Percentiles rank a stretch among this genome's conserved stretches.
These are phyloP conservation scores for Morus bassanus DNA, from an alignment of 2,797 vertebrate genomes.

Conservation along the genomic window DNA sequence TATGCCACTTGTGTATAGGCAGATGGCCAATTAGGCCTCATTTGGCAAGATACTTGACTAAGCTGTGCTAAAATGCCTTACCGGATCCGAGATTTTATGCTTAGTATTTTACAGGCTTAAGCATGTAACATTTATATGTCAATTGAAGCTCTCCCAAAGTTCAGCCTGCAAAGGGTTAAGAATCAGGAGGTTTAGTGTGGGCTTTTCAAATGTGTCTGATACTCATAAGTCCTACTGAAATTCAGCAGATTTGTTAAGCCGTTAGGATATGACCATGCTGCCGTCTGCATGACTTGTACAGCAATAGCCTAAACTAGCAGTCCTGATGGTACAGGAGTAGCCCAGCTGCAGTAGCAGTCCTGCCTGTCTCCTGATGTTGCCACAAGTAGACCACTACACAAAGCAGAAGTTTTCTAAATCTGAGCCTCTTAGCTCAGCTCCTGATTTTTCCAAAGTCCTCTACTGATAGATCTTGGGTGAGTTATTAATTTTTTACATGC, in stretches of 20 bases:
- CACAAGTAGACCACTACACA: neutral
- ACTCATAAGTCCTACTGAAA: neutral
- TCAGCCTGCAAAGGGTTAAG: neutral
- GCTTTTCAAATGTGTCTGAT: neutral
- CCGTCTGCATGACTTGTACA: neutral
- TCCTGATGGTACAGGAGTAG: neutral
- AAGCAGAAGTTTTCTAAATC: neutral
- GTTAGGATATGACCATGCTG: no score
- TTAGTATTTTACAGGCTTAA: neutral
- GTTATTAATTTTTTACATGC: neutral
- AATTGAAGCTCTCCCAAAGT: neutral
- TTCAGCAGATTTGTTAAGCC: neutral
- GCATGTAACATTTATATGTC: neutral
- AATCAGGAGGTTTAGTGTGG: neutral
- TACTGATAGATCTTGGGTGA: neutral
- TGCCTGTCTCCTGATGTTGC: neutral
- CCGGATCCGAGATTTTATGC: neutral
- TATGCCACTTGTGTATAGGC: fast-evolving
- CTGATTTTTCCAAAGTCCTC: neutral
- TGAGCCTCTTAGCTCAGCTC: neutral
- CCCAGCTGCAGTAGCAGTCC: neutral
- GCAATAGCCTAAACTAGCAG: neutral
- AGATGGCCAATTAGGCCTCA: neutral
- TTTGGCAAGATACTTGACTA: neutral
- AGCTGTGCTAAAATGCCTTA: neutral